Base-by-base conservation (phyloP, 2,888 invertebrate species). In the Caenorhabditis drosophilae region DNA sequence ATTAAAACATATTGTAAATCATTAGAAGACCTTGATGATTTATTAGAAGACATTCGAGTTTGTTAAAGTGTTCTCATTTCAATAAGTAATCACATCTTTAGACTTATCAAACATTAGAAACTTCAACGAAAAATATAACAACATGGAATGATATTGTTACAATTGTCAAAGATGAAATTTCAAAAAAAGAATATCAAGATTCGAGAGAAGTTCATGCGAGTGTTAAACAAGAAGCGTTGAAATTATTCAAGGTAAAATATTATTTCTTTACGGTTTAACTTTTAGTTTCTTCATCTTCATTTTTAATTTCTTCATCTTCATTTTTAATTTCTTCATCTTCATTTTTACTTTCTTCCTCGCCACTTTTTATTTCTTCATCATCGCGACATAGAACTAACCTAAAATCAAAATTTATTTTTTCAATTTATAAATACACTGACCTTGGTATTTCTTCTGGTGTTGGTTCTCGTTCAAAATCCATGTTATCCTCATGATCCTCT, bases 71-170 rank as follows among this genome's bases (percentile, higher is more conserved):
- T 12, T 41, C 4, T 27, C 7, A 11, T 22, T 35, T 12, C 3
- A 12, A 25, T 26, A 38, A n/a, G 16, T 51, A 9, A 51, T 20
- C 16, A 12, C 7, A 12, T 51, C 41, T 51, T 42, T 42, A 67
- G 49, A 69, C 92, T 9, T 94, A 96, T 85, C 90, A 92, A 84
- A 91, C 94, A 86, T 85, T 97, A 76, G 96, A 97, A 85, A 89
- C 36, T 3, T 35, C 90, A 79, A 90, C 90, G 9, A 90, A 89
- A 74, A 92, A 96, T 85, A 88, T 89, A 49, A 89, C 91, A 82
- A 97, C 94, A 86, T 97, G 97, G 97, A 89, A 90, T 80, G 97
- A 97, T 84, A 92, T 97, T 81, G 92, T 92, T 53, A 91, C 92
- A 35, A 94, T 73, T 4, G 55, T 55, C 23, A 64, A 64, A 7